These are phyloP conservation scores for Lithophane leautieri DNA, from an alignment of 2,888 invertebrate genomes.

Conservation along the genomic window DNA sequence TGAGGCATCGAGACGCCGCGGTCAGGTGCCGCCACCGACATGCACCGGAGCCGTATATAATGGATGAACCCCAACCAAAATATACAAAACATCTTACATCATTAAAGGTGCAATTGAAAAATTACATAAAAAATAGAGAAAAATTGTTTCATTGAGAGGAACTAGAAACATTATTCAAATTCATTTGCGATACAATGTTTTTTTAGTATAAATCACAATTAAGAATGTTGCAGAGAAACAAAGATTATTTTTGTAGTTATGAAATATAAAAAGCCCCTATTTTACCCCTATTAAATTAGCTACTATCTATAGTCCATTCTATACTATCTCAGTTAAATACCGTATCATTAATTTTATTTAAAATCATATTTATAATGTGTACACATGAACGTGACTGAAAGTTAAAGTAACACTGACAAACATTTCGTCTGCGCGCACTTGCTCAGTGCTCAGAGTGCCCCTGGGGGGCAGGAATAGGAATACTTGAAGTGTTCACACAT, in stretches of 20 bases:
- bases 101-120: slow-evolving; percentile 73
- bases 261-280: slow-evolving; percentile 82
- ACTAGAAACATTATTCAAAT: slow-evolving; percentile 69
- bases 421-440: slow-evolving; percentile 2
- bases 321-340: slow-evolving; percentile 84
- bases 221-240: slow-evolving; percentile 68
- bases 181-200: slow-evolving; percentile 67
- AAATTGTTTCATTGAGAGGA: slow-evolving; percentile 73
- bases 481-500: slow-evolving; percentile 39
- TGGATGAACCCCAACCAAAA: slow-evolving; percentile 76
- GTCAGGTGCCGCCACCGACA: slow-evolving; percentile 50
- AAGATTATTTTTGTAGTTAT: slow-evolving; percentile 57
- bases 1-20: slow-evolving; percentile 19
- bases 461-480: slow-evolving; percentile 8
- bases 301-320: slow-evolving; percentile 85
- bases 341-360: slow-evolving; percentile 73
- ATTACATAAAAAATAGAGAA: slow-evolving; percentile 72
- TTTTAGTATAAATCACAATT: slow-evolving; percentile 67
- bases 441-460: slow-evolving; percentile 5
- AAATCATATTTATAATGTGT: slow-evolving; percentile 67
- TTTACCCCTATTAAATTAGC: slow-evolving; percentile 86
- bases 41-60: slow-evolving; percentile 67
- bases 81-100: slow-evolving; percentile 79
- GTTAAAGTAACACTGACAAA: slow-evolving; percentile 67
- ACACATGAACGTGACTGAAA: slow-evolving; percentile 51